These are phyloP conservation scores for Scolopax mira DNA, from an alignment of 2,113 vertebrate genomes.

Conservation along the genomic window DNA sequence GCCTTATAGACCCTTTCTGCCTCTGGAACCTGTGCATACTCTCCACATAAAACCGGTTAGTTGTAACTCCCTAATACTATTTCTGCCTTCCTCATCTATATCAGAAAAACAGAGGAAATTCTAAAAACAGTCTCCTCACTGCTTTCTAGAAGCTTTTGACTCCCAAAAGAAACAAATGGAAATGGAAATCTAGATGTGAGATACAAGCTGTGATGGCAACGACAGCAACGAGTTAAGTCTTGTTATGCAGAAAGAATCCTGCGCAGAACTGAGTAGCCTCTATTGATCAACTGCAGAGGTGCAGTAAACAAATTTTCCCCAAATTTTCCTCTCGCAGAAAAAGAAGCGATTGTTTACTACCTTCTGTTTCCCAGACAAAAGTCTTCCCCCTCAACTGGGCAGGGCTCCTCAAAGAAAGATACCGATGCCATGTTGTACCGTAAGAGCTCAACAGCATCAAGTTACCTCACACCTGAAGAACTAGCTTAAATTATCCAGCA, in stretches of 20 bases:
- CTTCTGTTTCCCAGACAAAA: not conserved
- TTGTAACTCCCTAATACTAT: not conserved
- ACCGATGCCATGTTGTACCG: not conserved
- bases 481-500: not conserved
- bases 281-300: not conserved
- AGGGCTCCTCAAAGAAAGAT: not conserved
- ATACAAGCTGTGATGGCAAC: not conserved
- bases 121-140: not conserved
- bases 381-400: not conserved
- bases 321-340: not conserved
- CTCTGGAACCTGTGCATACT: not conserved
- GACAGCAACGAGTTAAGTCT: not conserved
- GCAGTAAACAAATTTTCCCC: not conserved
- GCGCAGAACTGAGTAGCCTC: not conserved
- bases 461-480: not conserved
- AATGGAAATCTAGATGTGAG: not conserved
- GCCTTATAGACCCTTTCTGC: not conserved
- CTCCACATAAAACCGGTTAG: not conserved
- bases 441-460: not conserved
- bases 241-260: not conserved
- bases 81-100: not conserved
- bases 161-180: not conserved
- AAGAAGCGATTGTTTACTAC: rapidly evolving
- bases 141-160: not conserved
- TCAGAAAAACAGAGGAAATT: not conserved